These are phyloP conservation scores for Drosophila formosana DNA, from an alignment of 2,888 invertebrate species.

Conservation along the genomic window DNA sequence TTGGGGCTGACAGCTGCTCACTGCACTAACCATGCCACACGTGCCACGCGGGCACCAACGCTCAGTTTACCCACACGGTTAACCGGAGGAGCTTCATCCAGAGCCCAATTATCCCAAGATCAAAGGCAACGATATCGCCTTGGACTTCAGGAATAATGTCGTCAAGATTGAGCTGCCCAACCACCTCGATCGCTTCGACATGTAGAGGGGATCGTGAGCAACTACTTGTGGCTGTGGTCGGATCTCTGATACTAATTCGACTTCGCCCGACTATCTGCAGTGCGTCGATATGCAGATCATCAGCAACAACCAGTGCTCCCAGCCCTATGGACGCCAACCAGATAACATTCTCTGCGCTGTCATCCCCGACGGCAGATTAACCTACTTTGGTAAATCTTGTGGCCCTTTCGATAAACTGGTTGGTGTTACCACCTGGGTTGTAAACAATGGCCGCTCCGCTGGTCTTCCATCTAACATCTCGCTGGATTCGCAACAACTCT, in stretches of 20 bases:
- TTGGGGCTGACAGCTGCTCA: too few species aligned
- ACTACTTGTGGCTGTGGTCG: slow-evolving; percentile 74
- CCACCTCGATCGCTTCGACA: slow-evolving; percentile 37
- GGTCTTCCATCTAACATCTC: slow-evolving; percentile 57
- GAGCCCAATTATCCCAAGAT: slow-evolving; percentile 75
- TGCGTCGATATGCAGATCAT: slow-evolving; percentile 65
- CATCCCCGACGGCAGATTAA: slow-evolving; percentile 51
- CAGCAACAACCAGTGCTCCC: slow-evolving; percentile 81
- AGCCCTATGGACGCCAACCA: slow-evolving; percentile 79
- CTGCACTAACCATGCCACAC: too few species aligned
- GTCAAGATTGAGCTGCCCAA: slow-evolving; percentile 39
- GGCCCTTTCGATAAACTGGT: slow-evolving; percentile 57
- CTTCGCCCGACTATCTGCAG: slow-evolving; percentile 77
- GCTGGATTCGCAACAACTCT: slow-evolving; percentile 65
- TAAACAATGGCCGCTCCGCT: slow-evolving; percentile 45
- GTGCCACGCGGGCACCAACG: slow-evolving; percentile 62
- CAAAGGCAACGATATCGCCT: slow-evolving; percentile 59
- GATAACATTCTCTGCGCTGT: slow-evolving; percentile 49
- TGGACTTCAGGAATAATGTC: slow-evolving; percentile 40
- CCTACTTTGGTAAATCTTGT: slow-evolving; percentile 70
- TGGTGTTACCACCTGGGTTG: slow-evolving; percentile 63
- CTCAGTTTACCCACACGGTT: slow-evolving; percentile 62
- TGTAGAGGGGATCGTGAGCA: slow-evolving; percentile 37
- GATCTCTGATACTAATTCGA: slow-evolving; percentile 54
- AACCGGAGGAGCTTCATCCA: slow-evolving; percentile 60